Base-by-base conservation (phyloP, 2,888 invertebrate species). In the Cantharis rustica region DNA sequence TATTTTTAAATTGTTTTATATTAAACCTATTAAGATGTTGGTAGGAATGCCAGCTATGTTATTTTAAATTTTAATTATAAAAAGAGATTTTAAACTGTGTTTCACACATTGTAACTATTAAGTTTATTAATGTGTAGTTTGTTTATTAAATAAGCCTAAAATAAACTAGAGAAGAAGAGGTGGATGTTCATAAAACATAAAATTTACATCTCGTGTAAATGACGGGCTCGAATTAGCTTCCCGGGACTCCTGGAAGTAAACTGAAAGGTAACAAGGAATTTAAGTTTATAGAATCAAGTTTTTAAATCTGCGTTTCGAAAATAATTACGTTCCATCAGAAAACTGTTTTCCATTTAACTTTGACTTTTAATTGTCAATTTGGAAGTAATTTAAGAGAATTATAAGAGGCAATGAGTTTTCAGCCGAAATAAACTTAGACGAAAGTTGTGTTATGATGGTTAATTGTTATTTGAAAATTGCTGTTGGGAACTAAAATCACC, bases 351-450 rank as follows among this genome's bases (percentile, higher is more conserved):
- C 61, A 61, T 70, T 62, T 61, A 26, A 68, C 63, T 20, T 63
- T 15, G 62, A 31, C 63, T 64, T 20, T 71, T 31, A 78, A 78
- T 75, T 77, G 68, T 74, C 68, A 75, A 78, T 78, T 78, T 78
- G 31, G 23, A 75, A 70, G 20, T 71, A 75, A 73, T 73, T 68
- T 73, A 26, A 64, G 69, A 62, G 63, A 26, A 68, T 47, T 71
- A 47, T 61, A 62, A 66, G 71, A 71, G 62, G 69, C 75, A 77
- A 75, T 75, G 64, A 74, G 69, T 47, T 74, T 75, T 77, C 75
- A 69, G 61, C 64, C 27, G 75, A 26, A 77, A 77, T 77, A 75
- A 77, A 69, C 69, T 69, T 75, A 72, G 75, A 75, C 72, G 47
- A 47, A n/a, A 47, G 47, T 47, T 47, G 47, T 47, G 47, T 47